Evolutionary conservation across 2,113 vertebrate genomes (phyloP), one percentile per base, ranked within the genome.

Genomic region (Eurypyga helias): DNA sequence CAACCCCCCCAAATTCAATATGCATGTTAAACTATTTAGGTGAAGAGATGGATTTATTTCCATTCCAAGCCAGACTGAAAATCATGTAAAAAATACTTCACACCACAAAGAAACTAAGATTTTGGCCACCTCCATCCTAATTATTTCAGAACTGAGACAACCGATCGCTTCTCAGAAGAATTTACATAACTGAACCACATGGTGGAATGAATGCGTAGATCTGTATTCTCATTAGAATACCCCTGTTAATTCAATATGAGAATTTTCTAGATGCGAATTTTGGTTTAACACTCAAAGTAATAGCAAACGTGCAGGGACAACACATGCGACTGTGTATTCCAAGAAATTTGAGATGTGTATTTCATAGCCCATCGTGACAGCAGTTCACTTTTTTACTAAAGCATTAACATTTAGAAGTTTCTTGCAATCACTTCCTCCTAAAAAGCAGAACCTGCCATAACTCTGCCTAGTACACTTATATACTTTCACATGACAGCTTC

Each of bases 371-470:
- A n/a, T 52, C 34, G 18, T 7, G 15, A 25, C 8, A 54, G 55
- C 52, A 73, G 83, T 23, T 89, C 49, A 55, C 31, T 89, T 46
- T 77, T 72, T 57, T 34, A 46, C 46, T 92, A 66, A 87, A 61
- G 26, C 38, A 78, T 25, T 77, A 92, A 33, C 62, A 91, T 75
- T 64, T 76, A 92, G 72, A 96, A 94, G 52, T 54, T 90, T 69
- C 87, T 71, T 83, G 49, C 67, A 89, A 85, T 96, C 89, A 62
- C 20, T 92, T 91, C 61, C 89, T 87, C 85, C 87, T 78, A 38
- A 93, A 77, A 96, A 87, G 85, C 78, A 90, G 80, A 94, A 79
- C 84, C 80, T 91, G 80, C 93, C 88, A 28, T 15, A 75, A 83
- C 17, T n/a, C 77, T 94, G 62, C 87, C 10, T 36, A 7, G 61